Evolutionary conservation across 1,140 invertebrate species (phyloP), one percentile per base, ranked within the genome.

Genomic region (Musca domestica): DNA sequence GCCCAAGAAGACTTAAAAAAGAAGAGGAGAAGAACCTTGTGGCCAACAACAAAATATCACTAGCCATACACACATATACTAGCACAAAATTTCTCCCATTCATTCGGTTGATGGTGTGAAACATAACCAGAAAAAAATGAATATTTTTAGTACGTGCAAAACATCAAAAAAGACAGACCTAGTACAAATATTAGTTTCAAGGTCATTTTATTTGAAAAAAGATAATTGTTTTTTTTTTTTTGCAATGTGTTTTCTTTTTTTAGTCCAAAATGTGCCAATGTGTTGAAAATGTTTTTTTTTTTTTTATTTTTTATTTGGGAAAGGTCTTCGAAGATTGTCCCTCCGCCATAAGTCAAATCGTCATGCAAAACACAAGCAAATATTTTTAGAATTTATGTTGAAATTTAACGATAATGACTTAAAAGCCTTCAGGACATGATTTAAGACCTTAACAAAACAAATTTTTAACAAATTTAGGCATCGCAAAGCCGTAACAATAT

Each of bases 351-450:
- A 41, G 34, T 41, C 34, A 46, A 64, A 64, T 64, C 61, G 27
- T n/a, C 54, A 61, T 27, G 63, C 22, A 49, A 48, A 64, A 51
- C 17, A 51, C 17, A 20, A 20, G 9, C 22, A 64, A 47, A 64
- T 48, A 64, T 64, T 78, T 78, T 78, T 71, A 71, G 72, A 78
- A 78, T 78, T 78, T 78, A 78, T 78, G 76, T 78, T 78, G 75
- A 78, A 78, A 76, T 78, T 77, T 78, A 78, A 79, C 75, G 76
- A 78, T 78, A 78, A 78, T 78, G 76, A 78, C 76, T 78, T 78
- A 78, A 78, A 78, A 78, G 76, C 76, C 76, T 78, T 78, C 76
- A 78, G 76, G 76, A 78, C 76, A 78, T 78, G 76, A 78, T 78
- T 78, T 78, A 78, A 78, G 77, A 75, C 76, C 71, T 61, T 34